Evolutionary conservation across 2,797 vertebrate species (phyloP).

Genomic region (Alectoris magna): DNA sequence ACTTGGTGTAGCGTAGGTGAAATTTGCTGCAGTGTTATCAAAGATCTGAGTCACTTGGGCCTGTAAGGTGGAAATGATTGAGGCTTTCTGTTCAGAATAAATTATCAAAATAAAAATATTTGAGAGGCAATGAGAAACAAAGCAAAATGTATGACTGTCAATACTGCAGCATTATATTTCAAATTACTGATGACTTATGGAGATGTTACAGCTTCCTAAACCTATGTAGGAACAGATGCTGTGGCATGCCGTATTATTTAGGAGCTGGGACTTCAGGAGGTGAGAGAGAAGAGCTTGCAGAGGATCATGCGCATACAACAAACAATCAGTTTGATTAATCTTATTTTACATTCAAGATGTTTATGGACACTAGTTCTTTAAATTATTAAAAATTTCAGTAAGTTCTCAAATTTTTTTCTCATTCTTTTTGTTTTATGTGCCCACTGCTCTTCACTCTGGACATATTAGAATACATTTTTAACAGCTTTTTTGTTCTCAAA

Average conservation of each 20-base stretch:
- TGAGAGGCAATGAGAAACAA: conserved; percentile 21
- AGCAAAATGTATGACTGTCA: background rate
- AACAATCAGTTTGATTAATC: background rate
- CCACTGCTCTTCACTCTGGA: background rate
- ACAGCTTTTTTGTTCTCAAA: background rate
- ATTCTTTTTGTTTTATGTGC: rapidly evolving
- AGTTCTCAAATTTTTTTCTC: background rate
- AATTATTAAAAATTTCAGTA: background rate
- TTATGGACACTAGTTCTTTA: background rate
- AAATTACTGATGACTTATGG: conserved; percentile 26
- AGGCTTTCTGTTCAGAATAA: background rate
- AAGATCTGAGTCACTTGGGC: conserved; percentile 16
- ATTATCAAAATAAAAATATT: conserved; percentile 31
- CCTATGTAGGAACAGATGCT: background rate
- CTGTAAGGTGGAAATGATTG: conserved; percentile 12
- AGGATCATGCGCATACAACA: background rate
- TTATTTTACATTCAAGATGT: background rate
- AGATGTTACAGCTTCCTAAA: background rate
- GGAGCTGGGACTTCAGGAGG: background rate
- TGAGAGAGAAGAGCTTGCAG: background rate
- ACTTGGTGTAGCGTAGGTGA: background rate
- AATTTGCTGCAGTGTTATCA: background rate
- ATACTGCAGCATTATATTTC: background rate
- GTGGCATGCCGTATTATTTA: background rate
- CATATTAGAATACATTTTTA: background rate